phyloP scores from a whole-genome alignment of 2,113 vertebrate species.

The Trinectes maculatus region DNA sequence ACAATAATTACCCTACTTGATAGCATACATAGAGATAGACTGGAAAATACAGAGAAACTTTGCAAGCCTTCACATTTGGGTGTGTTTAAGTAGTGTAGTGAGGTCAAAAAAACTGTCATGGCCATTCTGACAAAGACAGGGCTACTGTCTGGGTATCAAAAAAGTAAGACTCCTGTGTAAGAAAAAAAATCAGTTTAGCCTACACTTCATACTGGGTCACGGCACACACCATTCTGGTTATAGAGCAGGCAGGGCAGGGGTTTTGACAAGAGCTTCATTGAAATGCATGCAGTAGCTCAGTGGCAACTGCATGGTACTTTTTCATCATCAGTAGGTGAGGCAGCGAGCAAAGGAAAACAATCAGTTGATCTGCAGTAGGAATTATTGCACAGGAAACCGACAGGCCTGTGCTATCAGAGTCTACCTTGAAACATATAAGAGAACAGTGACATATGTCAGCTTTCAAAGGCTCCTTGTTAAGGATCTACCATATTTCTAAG shows the following conservation, averaged over 20 bases:
- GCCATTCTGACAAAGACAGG: conserved; percentile 51
- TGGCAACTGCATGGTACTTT: conserved; percentile 67
- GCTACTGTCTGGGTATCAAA: conserved; percentile 40
- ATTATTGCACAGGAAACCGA: conserved; percentile 62
- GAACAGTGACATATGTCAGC: conserved; percentile 37
- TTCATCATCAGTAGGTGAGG: conserved; percentile 77
- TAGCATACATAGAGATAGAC: no score
- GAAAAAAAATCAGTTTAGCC: conserved; percentile 65
- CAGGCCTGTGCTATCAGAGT: conserved; percentile 37
- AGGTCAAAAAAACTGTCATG: conserved; percentile 46
- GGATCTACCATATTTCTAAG: conserved; percentile 2
- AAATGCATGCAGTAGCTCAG: conserved; percentile 76
- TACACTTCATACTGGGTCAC: conserved; percentile 53
- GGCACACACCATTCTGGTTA: conserved; percentile 68
- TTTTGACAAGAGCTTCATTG: conserved; percentile 79
- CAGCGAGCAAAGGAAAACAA: conserved; percentile 73
- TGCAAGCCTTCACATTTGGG: neutral
- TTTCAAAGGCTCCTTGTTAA: conserved; percentile 32
- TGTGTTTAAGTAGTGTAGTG: conserved; percentile 1
- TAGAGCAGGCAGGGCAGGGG: conserved; percentile 58
- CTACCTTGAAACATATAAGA: conserved; percentile 31
- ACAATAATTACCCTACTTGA: neutral
- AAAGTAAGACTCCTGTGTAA: conserved; percentile 47
- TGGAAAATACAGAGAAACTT: conserved; percentile 4
- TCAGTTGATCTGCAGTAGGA: conserved; percentile 72